These are phyloP conservation scores for Enteromius unitaeniatus DNA, from an alignment of 2,797 vertebrate species.

Conservation along the genomic window DNA sequence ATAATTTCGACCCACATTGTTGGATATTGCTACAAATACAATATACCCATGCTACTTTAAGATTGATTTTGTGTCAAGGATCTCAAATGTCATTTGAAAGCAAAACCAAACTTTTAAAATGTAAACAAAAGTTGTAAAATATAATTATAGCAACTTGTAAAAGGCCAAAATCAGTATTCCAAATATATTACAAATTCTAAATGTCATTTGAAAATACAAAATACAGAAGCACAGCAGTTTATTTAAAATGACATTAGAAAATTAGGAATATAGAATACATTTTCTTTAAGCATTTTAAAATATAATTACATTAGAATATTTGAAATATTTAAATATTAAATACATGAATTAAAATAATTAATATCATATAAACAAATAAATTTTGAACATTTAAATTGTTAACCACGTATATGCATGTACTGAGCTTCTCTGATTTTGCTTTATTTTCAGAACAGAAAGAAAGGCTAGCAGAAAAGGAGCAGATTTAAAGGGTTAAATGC, in stretches of 20 bases:
- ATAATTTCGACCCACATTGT: too few relatives aligned
- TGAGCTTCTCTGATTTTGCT: conserved; percentile 62
- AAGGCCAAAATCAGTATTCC: neutral
- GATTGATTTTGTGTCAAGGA: too few relatives aligned
- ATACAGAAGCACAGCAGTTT: neutral
- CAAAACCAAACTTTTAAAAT: neutral
- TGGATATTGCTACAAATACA: too few relatives aligned
- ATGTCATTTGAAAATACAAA: neutral
- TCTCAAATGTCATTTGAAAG: neutral
- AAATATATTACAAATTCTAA: neutral
- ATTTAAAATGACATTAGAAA: too few relatives aligned
- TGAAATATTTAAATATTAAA: neutral
- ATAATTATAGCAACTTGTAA: neutral
- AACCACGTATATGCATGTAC: neutral
- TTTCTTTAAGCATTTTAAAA: neutral
- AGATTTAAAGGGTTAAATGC: conserved; percentile 80
- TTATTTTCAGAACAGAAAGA: conserved; percentile 72
- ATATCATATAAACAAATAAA: neutral
- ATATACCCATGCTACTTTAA: too few relatives aligned
- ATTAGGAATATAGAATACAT: neutral
- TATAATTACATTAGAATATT: neutral
- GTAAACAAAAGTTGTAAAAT: neutral
- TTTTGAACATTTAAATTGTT: neutral
- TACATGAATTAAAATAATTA: neutral
- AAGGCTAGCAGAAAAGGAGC: conserved; percentile 75